Evolutionary conservation across 2,888 invertebrate genomes (phyloP), one percentile per base, ranked within the genome.

Genomic region (Prenolepis imparis): DNA sequence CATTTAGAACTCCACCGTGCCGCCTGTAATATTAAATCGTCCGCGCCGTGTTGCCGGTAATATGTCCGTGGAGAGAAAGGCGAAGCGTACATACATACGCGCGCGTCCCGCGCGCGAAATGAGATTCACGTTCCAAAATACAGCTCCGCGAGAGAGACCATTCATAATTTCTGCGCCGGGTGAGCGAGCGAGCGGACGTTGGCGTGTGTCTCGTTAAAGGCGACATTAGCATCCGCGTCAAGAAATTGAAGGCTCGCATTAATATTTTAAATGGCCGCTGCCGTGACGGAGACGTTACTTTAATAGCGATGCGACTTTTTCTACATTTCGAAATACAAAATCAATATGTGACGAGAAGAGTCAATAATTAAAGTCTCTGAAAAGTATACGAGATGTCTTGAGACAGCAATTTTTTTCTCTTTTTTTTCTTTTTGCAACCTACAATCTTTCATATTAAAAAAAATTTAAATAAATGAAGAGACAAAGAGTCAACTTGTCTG

Each of bases 81-180:
- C 21, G 52, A 41, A 11, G 44, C 55, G 11, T 24, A 74, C 28
- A 39, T 21, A 57, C 9, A 55, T 24, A 74, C 21, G 3, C 3
- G 28, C 36, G 57, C 9, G 64, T 75, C 1, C 21, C 52, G n/a
- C 55, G 73, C 55, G 73, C 78, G 24, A 80, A 80, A 61, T 48
- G 72, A 70, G 59, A 80, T 80, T 80, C 72, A 59, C 72, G 44
- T 78, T n/a, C 21, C 78, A 44, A 80, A 61, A 70, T 68, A 68
- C 57, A 1, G 52, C 52, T 41, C 28, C 44, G 55, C 55, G 68
- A 67, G 36, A 28, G 41, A 15, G 52, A 12, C 44, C 78, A 70
- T 80, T 80, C 78, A 70, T 80, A 59, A 80, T 80, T 80, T 80
- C 78, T 80, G 44, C 3, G 28, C 67, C 32, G 24, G 18, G 32